These are phyloP conservation scores for Limonius californicus DNA, from an alignment of 1,140 invertebrate species.

Conservation along the genomic window DNA sequence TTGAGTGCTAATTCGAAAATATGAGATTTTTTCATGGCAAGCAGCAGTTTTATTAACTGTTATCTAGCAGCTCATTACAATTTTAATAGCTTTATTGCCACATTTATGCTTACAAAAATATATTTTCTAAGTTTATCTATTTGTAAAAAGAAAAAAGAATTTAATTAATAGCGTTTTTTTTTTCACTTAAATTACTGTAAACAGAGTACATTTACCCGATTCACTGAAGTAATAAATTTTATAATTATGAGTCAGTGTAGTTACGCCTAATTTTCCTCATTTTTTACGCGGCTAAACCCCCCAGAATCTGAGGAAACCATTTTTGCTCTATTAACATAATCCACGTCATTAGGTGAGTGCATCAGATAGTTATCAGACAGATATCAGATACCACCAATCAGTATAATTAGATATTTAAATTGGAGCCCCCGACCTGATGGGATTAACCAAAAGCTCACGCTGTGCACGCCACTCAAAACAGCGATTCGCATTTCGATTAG, in stretches of 20 bases:
- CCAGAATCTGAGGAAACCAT: no score
- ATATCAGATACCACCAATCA: slow-evolving; percentile 24
- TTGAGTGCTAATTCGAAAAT: background rate
- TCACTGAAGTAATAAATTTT: no score
- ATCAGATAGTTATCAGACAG: slow-evolving; percentile 19
- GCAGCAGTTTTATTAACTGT: background rate
- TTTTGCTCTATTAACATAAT: background rate
- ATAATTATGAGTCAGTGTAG: no score
- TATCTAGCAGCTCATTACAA: background rate
- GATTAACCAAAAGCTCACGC: slow-evolving; percentile 21
- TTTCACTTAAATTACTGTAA: background rate
- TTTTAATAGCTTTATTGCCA: background rate
- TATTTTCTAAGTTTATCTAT: no score
- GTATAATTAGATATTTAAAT: slow-evolving; percentile 27
- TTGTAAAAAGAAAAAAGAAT: no score
- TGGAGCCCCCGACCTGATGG: slow-evolving; percentile 22
- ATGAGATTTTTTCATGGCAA: background rate
- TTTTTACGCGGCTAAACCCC: no score
- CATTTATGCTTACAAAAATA: no score
- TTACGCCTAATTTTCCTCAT: no score
- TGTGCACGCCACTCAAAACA: slow-evolving; percentile 17
- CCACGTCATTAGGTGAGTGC: slow-evolving; percentile 7
- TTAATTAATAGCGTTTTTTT: background rate
- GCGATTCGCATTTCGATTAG: slow-evolving; percentile 17
- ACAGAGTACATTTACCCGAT: no score